Conservation (phyloP, 2,888 invertebrate genomes). For the Mythimna ferrago region DNA sequence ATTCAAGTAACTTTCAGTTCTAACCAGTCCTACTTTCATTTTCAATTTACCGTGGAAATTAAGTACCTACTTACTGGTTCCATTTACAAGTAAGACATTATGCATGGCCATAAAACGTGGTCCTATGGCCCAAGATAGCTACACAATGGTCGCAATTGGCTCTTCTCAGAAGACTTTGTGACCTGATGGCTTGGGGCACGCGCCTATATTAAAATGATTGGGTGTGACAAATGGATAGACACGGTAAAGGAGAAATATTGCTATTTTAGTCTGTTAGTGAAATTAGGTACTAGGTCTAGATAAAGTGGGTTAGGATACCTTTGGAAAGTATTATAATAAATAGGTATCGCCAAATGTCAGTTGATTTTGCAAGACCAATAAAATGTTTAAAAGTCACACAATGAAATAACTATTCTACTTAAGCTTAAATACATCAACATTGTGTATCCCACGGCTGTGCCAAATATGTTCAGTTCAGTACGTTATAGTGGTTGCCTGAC, state of each 20-base stretch:
- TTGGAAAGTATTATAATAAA: neutral
- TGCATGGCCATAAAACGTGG: slow-evolving; percentile 42
- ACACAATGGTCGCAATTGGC: slow-evolving; percentile 35
- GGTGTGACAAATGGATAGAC: slow-evolving; percentile 60
- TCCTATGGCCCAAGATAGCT: slow-evolving; percentile 40
- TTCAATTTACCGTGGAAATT: slow-evolving; percentile 51
- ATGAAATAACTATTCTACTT: too few species aligned
- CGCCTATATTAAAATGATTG: slow-evolving; percentile 58
- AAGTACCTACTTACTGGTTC: slow-evolving; percentile 49
- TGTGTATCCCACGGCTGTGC: too few species aligned
- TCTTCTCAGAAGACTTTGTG: slow-evolving; percentile 53
- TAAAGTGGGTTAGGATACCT: slow-evolving; percentile 2
- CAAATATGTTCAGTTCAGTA: too few species aligned
- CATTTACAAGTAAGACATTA: slow-evolving; percentile 58
- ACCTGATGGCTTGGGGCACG: slow-evolving; percentile 49
- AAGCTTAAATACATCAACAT: too few species aligned
- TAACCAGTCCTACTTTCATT: slow-evolving; percentile 28
- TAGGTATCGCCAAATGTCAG: neutral
- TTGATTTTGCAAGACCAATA: neutral
- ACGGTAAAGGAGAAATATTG: slow-evolving; percentile 45
- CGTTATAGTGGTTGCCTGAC: too few species aligned
- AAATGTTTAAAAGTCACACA: neutral
- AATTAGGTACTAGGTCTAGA: neutral
- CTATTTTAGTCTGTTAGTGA: slow-evolving; percentile 33
- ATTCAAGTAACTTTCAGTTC: slow-evolving; percentile 6